Evolutionary conservation across 2,113 vertebrate species (phyloP).

Genomic region (Calidris pygmaea): DNA sequence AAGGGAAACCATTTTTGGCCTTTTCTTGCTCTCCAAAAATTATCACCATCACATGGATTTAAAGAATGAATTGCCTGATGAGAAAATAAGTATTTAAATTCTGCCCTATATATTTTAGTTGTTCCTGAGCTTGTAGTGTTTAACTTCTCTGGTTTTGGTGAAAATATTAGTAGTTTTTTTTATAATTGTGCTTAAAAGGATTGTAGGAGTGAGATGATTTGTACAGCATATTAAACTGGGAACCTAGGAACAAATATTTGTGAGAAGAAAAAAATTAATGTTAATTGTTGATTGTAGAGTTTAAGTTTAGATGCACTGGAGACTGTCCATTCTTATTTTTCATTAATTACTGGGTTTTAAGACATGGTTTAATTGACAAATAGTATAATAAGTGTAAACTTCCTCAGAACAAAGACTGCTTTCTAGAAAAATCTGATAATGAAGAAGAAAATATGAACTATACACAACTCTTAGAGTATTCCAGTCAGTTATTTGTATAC

Average conservation of each 20-base stretch:
- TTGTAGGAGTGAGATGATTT: background rate
- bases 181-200: background rate
- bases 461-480: background rate
- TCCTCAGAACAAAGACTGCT: constrained; percentile 44
- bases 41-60: background rate
- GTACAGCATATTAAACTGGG: background rate
- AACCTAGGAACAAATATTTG: background rate
- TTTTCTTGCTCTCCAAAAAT: background rate
- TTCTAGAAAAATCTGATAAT: background rate
- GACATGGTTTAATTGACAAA: constrained; percentile 56
- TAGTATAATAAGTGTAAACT: constrained; percentile 58
- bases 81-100: constrained; percentile 9
- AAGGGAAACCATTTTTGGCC: background rate
- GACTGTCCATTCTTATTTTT: constrained; percentile 62
- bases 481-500: background rate
- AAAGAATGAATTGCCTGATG: background rate
- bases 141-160: background rate
- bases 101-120: background rate
- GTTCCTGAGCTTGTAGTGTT: background rate
- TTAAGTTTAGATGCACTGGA: constrained; percentile 39
- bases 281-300: constrained; percentile 57
- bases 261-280: constrained; percentile 8
- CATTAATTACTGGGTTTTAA: constrained; percentile 58
- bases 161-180: background rate
- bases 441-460: background rate